A percentile compares a stretch with the other conserved stretches of the same genome.
phyloP scores from a whole-genome alignment of 2,888 invertebrate genomes.

The Myopa tessellatipennis region DNA sequence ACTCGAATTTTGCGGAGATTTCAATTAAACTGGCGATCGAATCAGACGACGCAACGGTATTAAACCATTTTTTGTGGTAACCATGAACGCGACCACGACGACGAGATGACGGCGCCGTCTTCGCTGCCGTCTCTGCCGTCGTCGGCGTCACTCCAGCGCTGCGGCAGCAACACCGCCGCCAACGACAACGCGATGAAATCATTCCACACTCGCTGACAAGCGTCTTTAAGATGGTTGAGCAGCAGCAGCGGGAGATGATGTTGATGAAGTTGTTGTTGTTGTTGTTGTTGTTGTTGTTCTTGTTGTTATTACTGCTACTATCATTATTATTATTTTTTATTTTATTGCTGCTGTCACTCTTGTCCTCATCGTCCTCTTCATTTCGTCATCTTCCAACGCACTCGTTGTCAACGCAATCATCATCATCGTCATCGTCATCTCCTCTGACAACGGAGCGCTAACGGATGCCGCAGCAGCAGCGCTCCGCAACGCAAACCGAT shows the following conservation, averaged over 20 bases:
- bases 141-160: too few species aligned
- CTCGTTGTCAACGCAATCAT: slow-evolving; percentile 31
- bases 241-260: too few species aligned
- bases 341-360: neutral
- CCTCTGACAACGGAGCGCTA: neutral
- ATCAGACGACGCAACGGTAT: slow-evolving; percentile 67
- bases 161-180: neutral
- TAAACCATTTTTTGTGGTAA: slow-evolving; percentile 69
- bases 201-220: neutral
- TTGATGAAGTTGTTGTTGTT: neutral
- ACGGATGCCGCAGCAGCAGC: neutral
- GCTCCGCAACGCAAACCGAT: slow-evolving; percentile 21
- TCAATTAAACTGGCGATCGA: slow-evolving; percentile 61
- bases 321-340: neutral
- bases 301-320: neutral
- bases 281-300: neutral
- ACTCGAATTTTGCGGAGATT: slow-evolving; percentile 28
- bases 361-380: neutral
- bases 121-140: slow-evolving; percentile 16
- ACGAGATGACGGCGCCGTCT: slow-evolving; percentile 37
- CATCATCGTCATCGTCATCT: slow-evolving; percentile 9
- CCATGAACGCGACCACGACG: slow-evolving; percentile 68
- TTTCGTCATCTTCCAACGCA: neutral
- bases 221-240: neutral
- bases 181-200: neutral